Conservation (phyloP, 1,140 invertebrate species). For the Drosophila santomea region DNA sequence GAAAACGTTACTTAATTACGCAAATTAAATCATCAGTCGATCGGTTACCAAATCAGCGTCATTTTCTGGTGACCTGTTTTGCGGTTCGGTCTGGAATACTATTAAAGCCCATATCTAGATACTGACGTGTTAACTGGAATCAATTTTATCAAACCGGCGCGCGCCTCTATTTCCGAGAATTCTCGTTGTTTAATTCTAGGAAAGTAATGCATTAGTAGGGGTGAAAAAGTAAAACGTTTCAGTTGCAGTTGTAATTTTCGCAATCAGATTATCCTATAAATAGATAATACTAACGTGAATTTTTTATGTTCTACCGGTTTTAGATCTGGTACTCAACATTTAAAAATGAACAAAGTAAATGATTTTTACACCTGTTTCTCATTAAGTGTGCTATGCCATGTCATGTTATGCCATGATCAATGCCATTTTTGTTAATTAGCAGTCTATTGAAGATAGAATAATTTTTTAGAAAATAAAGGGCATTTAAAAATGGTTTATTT, state of each 20-base stretch:
- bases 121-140: conserved; percentile 34
- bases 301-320: not conserved
- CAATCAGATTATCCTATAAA: not conserved
- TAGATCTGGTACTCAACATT: not conserved
- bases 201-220: conserved; percentile 10
- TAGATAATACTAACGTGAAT: not conserved
- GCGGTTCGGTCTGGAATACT: not conserved
- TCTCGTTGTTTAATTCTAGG: not conserved
- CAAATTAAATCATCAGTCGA: conserved; percentile 21
- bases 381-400: not conserved
- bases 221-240: not conserved
- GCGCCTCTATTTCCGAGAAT: conserved; percentile 29
- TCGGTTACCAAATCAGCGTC: conserved; percentile 7
- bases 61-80: conserved; percentile 42
- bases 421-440: too few relatives aligned
- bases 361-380: not conserved
- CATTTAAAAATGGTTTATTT: not conserved
- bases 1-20: conserved; percentile 58
- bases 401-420: not conserved
- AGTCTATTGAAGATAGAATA: not conserved
- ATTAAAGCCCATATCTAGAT: not conserved
- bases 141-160: conserved; percentile 12
- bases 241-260: not conserved
- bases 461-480: not conserved
- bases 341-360: not conserved